Evolutionary conservation across 2,888 invertebrate genomes (phyloP), one percentile per base, ranked within the genome.

Genomic region (Nowickia ferox): DNA sequence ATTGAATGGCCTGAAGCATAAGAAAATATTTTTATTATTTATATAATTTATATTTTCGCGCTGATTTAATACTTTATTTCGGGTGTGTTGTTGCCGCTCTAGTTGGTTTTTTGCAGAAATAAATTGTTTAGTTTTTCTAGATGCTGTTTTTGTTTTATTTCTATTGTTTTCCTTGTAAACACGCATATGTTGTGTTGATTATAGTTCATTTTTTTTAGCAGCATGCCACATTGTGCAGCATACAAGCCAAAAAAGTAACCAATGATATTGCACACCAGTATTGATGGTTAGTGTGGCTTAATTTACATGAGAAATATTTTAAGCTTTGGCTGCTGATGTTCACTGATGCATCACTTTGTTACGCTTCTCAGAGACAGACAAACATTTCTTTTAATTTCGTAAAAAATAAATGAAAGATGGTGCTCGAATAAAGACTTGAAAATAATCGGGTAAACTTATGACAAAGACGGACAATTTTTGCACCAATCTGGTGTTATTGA

Each of bases 91-190:
- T 5, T 44, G 51, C 22, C 44, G 63, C 22, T 66, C 44, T 19
- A 38, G 55, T 53, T 42, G 17, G 19, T 63, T 48, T 63, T 59
- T 19, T 22, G 10, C 19, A 51, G 51, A 72, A 72, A 65, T 51
- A 61, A 68, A 44, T 66, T 66, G 61, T 82, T 76, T 61, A 40
- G 71, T 80, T 80, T 80, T 53, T 38, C 22, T 74, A 13, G 22
- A 48, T 53, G 51, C 40, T 55, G 19, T 10, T 51, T 40, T 65
- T 17, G 22, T 69, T 68, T 17, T 57, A 2, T 15, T 59, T 1
- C 22, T 10, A 6, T 38, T 48, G 6, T 51, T 38, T 4, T 19
- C 15, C 42, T 65, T 46, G 74, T 68, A 30, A 74, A 68, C 59
- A 80, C 65, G 48, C 65, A 71, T n/a, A 72, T 68, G 65, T 22